Evolutionary conservation across 2,888 invertebrate genomes (phyloP), one percentile per base, ranked within the genome.

Genomic region (Andrena marginata): DNA sequence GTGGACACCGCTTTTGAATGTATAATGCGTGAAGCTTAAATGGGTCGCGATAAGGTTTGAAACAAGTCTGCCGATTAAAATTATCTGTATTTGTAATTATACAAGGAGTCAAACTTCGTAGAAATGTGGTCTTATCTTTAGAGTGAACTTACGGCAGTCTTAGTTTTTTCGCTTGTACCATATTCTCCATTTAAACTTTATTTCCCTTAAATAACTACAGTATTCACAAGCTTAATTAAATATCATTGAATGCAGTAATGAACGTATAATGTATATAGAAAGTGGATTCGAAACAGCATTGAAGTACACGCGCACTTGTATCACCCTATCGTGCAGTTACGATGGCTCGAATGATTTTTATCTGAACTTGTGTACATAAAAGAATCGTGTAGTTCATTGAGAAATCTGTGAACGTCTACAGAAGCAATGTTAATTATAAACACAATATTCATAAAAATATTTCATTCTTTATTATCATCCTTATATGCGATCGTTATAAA

Each of bases 211-310:
- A 56, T 62, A 79, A 65, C 59, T 70, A 80, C 51, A 56, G 51
- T 73, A 80, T 80, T 80, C 80, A 80, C 73, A 80, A 68, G 63
- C 67, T 80, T 73, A 80, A 63, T 73, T 73, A 73, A 73, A 49
- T 63, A 29, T 63, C 63, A 68, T 67, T 56, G 56, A 80, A 70
- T 78, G 77, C 59, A 78, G 60, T 63, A 80, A 80, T 42, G 48
- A 74, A 71, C 48, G 8, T 71, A 59, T 23, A 48, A 59, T 35
- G 26, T 76, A 67, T 51, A 69, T 20, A 31, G 33, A 70, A 77
- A 76, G 13, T 54, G 74, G 31, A 77, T 73, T 69, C 48, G 74
- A 62, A 70, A 65, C 33, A 54, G 6, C 69, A 29, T 51, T 42
- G 8, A 63, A 62, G 56, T 69, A 63, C 8, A 1, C 8, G 2